Base-by-base conservation (phyloP, 2,888 invertebrate genomes). In the Drosophila peninsularis region DNA sequence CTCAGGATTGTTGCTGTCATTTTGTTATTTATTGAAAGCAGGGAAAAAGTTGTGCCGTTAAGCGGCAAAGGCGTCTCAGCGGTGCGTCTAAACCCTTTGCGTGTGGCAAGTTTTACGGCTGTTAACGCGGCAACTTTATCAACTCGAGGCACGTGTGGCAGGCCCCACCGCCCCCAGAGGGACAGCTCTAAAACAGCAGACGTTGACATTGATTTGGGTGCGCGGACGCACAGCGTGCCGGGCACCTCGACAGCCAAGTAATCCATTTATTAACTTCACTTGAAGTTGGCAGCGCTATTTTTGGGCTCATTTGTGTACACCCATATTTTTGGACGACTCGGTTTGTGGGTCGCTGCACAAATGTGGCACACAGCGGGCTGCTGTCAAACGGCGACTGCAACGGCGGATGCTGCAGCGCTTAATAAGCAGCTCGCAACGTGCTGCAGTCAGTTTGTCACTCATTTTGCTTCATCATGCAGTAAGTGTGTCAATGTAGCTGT, bases 381-480 rank as follows among this genome's bases (percentile, higher is more conserved):
- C 9, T 70, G 27, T 49, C 49, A 49, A 49, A 49, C 62, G 52
- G 42, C 32, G 58, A 62, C 42, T 66, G 67, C 63, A 21, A 24
- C 70, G n/a, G n/a, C 71, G 30, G 30, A 47, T 24, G 56, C 63
- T 66, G 49, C 69, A 57, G 49, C 70, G 86, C 88, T 75, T 85
- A 85, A 88, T 85, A 85, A 88, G 85, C 86, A 88, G 82, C 82
- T 88, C 81, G 79, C 79, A 82, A 77, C 86, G 70, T 78, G 74
- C 72, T 71, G 80, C 86, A 86, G 86, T 81, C 88, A 86, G 85
- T 86, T 81, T 86, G 85, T 88, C 85, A 88, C 84, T 88, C 86
- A 86, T 83, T 86, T 86, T 86, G 88, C 85, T 80, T 86, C 86
- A 88, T 88, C 85, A 86, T 88, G 86, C 87, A 88, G 84, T 86